Evolutionary conservation across 1,140 invertebrate species (phyloP).

Genomic region (Anthonomus grandis): DNA sequence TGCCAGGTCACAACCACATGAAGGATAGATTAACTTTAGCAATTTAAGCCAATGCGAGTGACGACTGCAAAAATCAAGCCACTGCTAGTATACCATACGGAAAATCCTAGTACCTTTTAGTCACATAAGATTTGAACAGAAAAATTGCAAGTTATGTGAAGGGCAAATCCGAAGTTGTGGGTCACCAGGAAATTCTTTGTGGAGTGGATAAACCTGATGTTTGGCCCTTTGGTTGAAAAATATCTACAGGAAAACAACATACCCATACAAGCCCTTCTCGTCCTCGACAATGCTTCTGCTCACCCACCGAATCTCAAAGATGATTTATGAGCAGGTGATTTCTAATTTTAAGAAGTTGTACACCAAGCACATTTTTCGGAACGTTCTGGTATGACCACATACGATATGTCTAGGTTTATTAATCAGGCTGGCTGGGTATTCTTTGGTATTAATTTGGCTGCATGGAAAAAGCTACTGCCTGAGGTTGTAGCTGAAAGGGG

Average conservation of each 20-base stretch:
- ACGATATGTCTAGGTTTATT: too few relatives aligned
- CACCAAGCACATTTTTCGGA: too few relatives aligned
- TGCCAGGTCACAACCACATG: slow-evolving; percentile 47
- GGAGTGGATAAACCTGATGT: slow-evolving; percentile 26
- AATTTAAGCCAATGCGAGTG: slow-evolving; percentile 14
- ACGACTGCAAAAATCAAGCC: slow-evolving; percentile 18
- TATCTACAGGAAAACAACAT: slow-evolving; percentile 26
- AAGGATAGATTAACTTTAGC: slow-evolving; percentile 43
- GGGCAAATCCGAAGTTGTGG: slow-evolving; percentile 20
- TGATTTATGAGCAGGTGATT: too few relatives aligned
- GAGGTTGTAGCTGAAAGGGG: too few relatives aligned
- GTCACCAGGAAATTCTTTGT: background rate
- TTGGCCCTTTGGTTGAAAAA: slow-evolving; percentile 28
- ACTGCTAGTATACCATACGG: slow-evolving; percentile 20
- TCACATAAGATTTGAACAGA: slow-evolving; percentile 19
- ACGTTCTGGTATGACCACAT: too few relatives aligned
- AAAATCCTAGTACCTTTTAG: slow-evolving; percentile 27
- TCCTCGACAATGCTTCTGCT: slow-evolving; percentile 47
- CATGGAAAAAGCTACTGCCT: too few relatives aligned
- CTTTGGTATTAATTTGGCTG: too few relatives aligned
- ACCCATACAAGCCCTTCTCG: slow-evolving; percentile 33
- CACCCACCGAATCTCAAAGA: too few relatives aligned
- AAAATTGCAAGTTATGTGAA: slow-evolving; percentile 17
- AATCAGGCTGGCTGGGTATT: too few relatives aligned
- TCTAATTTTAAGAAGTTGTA: too few relatives aligned